These are phyloP conservation scores for Chloroclystis v-ata DNA, from an alignment of 2,888 invertebrate species.

Conservation along the genomic window DNA sequence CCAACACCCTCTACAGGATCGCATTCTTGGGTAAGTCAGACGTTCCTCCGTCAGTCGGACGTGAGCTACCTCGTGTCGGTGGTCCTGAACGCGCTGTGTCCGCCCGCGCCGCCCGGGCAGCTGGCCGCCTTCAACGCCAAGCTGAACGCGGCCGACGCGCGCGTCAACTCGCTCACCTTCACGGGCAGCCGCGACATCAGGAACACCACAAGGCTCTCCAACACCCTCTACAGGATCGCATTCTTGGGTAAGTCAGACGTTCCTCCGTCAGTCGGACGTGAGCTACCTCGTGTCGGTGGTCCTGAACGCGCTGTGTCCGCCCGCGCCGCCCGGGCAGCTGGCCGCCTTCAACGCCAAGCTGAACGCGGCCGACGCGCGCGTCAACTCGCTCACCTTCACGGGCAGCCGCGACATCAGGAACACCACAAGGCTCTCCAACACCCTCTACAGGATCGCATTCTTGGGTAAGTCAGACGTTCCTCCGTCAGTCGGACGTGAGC, in stretches of 20 bases:
- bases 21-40: slow-evolving; percentile 84
- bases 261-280: slow-evolving; percentile 89
- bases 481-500: too few species aligned
- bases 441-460: slow-evolving; percentile 90
- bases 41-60: slow-evolving; percentile 91
- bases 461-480: slow-evolving; percentile 80
- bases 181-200: slow-evolving; percentile 88
- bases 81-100: slow-evolving; percentile 89
- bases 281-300: too few species aligned
- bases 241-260: slow-evolving; percentile 83
- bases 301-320: slow-evolving; percentile 86
- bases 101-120: slow-evolving; percentile 81
- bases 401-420: slow-evolving; percentile 88
- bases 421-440: slow-evolving; percentile 85
- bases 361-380: slow-evolving; percentile 83
- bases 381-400: slow-evolving; percentile 89
- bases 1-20: slow-evolving; percentile 88
- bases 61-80: slow-evolving; percentile 94
- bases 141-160: slow-evolving; percentile 81
- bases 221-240: slow-evolving; percentile 88
- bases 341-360: slow-evolving; percentile 85
- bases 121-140: slow-evolving; percentile 86
- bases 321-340: slow-evolving; percentile 82
- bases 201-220: slow-evolving; percentile 85
- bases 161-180: slow-evolving; percentile 89